Evolutionary conservation across 2,797 vertebrate species (phyloP), one percentile per base, ranked within the genome.

Genomic region (Gallinago solitaria): DNA sequence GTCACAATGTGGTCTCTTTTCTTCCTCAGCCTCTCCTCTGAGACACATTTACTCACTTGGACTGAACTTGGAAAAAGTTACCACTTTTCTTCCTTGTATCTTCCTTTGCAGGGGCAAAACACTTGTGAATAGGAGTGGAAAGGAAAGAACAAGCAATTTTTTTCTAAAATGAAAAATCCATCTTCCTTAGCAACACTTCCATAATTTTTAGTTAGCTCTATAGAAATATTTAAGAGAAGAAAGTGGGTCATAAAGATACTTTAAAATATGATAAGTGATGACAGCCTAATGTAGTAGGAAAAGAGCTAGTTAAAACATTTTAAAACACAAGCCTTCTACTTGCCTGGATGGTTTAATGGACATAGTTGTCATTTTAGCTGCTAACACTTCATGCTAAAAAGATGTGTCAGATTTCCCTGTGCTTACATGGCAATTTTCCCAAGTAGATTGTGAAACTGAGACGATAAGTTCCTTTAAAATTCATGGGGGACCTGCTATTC

Each of bases 381-480:
- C 83, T 88, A 87, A 78, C 65, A 76, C 35, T 39, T 90, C 85
- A 47, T 24, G 45, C 64, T 95, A 57, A 82, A 90, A 87, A 87
- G 93, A 89, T 87, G 83, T 95, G 87, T 90, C 91, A 90, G 77
- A 68, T 95, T 96, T 75, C 89, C 75, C 48, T 75, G 27, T 16
- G 81, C 88, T 90, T 80, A 80, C 50, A 69, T 61, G 83, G 96
- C 86, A 93, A 68, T 91, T 95, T 93, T 93, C 94, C 85, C 88
- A 79, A 93, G 88, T 16, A 95, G 88, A 83, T 61, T 87, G 71
- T 95, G 93, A 90, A 96, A 95, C 41, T 65, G 91, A 95, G 95
- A 89, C 93, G 95, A 68, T 89, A 94, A 94, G 68, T 93, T 87
- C 51, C 63, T 74, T 80, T 64, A 70, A 68, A 95, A 69, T 77